Evolutionary conservation across 1,140 invertebrate genomes (phyloP).

Genomic region (Drosophila funebris): DNA sequence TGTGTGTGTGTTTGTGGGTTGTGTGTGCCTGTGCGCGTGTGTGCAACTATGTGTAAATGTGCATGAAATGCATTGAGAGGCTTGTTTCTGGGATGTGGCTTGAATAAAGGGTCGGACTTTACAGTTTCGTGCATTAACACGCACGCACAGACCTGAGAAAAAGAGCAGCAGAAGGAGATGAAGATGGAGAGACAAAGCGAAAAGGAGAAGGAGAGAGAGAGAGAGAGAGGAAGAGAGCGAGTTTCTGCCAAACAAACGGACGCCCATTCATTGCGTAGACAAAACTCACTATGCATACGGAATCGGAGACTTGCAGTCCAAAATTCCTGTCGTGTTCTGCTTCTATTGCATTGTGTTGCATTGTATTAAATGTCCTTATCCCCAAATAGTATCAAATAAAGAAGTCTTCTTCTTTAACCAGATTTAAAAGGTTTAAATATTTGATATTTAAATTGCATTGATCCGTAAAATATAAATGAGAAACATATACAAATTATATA

Average conservation of each 20-base stretch:
- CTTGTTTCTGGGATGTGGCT: conserved; percentile 18
- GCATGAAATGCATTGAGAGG: conserved; percentile 63
- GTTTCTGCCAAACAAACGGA: conserved; percentile 2
- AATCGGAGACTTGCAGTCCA: conserved; percentile 41
- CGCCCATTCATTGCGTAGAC: conserved; percentile 43
- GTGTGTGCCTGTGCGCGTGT: background rate
- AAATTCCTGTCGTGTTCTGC: conserved; percentile 40
- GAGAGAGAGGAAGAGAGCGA: background rate
- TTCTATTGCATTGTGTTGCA: background rate
- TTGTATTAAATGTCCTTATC: background rate
- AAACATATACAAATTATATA: no score
- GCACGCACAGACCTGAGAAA: conserved; percentile 49
- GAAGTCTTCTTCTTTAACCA: background rate
- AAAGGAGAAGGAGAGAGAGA: background rate
- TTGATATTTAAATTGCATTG: background rate
- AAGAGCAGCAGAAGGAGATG: background rate
- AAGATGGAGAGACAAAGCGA: background rate
- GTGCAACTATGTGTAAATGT: conserved; percentile 47
- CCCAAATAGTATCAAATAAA: background rate
- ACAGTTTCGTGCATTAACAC: conserved; percentile 80
- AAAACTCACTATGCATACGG: conserved; percentile 66
- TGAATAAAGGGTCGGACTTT: conserved; percentile 42
- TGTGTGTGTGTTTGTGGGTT: background rate
- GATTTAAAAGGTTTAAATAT: background rate
- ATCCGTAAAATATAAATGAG: no score